Conservation (phyloP, 1,140 invertebrate genomes). For the Ceratosolen fusciceps region DNA sequence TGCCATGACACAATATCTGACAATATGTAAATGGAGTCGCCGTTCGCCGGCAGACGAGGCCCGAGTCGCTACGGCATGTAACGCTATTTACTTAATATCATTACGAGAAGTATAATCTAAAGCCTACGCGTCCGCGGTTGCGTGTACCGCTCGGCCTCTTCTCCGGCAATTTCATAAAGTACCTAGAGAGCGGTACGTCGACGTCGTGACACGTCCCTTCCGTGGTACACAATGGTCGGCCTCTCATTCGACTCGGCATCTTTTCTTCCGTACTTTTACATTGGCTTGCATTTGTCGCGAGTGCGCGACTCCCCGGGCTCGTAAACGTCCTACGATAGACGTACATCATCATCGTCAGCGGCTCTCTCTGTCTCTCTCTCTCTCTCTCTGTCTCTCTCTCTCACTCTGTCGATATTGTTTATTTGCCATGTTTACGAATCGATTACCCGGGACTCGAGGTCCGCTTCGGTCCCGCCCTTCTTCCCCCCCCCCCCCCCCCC, state of each 20-base stretch:
- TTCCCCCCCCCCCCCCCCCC: neutral
- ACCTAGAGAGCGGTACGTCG: neutral
- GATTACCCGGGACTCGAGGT: neutral
- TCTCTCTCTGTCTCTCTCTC: too few relatives aligned
- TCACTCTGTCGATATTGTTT: constrained; percentile 33
- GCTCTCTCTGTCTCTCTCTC: too few relatives aligned
- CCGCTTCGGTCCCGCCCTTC: neutral
- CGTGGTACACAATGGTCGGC: neutral
- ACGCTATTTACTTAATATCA: constrained; percentile 23
- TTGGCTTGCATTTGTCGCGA: neutral
- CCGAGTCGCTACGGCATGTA: neutral
- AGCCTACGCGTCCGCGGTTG: neutral
- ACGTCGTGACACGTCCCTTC: neutral
- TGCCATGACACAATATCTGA: too few relatives aligned
- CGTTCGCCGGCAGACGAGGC: neutral
- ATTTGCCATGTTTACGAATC: constrained; percentile 35
- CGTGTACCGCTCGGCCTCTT: too few relatives aligned
- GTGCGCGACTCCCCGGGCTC: constrained; percentile 31
- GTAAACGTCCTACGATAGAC: neutral
- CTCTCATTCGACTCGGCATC: neutral
- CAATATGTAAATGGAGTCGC: neutral
- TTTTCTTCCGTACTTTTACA: neutral
- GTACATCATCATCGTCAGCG: constrained; percentile 16
- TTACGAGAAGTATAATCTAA: constrained; percentile 21
- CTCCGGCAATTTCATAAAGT: neutral